A percentile compares a stretch with the other conserved stretches of the same genome.
phyloP scores from a whole-genome alignment of 2,797 vertebrate species.

The Anolis apletophallus region DNA sequence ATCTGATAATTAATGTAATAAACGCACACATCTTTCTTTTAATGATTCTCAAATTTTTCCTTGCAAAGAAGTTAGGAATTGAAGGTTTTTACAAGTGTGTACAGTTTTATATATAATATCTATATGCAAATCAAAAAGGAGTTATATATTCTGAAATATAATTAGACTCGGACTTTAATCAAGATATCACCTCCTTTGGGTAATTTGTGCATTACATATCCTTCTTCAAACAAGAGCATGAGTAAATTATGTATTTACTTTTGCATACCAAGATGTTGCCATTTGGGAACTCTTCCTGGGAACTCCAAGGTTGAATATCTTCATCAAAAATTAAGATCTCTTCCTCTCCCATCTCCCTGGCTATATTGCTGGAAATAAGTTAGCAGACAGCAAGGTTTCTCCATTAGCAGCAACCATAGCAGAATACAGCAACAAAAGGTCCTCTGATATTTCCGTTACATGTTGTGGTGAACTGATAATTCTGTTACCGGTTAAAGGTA shows the following conservation, averaged over 20 bases:
- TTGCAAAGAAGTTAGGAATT: not conserved
- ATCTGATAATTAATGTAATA: slow-evolving; percentile 10
- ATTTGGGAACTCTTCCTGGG: slow-evolving; percentile 6
- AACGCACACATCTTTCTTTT: not conserved
- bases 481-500: too few relatives aligned
- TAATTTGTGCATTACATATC: slow-evolving; percentile 18
- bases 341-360: not conserved
- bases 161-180: slow-evolving; percentile 1
- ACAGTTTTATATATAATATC: not conserved
- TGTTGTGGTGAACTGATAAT: too few relatives aligned
- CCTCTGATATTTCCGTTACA: not conserved
- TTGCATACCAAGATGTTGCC: slow-evolving; percentile 19
- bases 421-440: not conserved
- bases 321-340: slow-evolving; percentile 5
- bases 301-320: not conserved
- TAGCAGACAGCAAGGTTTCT: slow-evolving; percentile 30
- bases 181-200: not conserved
- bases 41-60: not conserved
- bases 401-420: slow-evolving; percentile 24
- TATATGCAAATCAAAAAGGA: slow-evolving; percentile 2
- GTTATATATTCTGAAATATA: slow-evolving; percentile 25
- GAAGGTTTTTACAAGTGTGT: not conserved
- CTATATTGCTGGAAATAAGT: slow-evolving; percentile 17
- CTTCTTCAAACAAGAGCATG: slow-evolving; percentile 35
- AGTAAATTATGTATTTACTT: slow-evolving; percentile 42